These are phyloP conservation scores for Eleginops maclovinus DNA, from an alignment of 2,113 vertebrate genomes.

Conservation along the genomic window DNA sequence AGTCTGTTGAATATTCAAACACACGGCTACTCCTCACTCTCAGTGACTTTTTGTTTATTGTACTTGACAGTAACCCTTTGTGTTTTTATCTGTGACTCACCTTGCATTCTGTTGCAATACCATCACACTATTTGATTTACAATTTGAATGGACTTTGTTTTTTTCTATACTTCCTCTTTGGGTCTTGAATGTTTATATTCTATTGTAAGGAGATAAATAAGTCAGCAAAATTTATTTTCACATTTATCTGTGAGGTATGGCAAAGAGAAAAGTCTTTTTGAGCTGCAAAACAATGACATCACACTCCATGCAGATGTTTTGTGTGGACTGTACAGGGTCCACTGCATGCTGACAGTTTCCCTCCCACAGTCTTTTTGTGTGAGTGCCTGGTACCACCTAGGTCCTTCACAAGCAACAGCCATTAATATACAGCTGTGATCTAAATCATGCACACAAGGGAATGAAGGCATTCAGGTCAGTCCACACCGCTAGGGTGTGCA, in stretches of 20 bases:
- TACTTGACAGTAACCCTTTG: slow-evolving; percentile 2
- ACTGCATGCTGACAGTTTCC: slow-evolving; percentile 13
- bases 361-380: slow-evolving; percentile 1
- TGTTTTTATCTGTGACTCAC: slow-evolving; percentile 27
- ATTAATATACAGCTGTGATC: slow-evolving; percentile 28
- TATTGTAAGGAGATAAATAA: neutral
- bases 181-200: neutral
- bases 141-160: neutral
- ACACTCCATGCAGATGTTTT: slow-evolving; percentile 12
- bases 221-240: neutral
- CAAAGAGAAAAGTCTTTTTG: neutral
- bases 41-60: slow-evolving; percentile 16
- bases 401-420: slow-evolving; percentile 10
- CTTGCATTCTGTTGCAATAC: slow-evolving; percentile 3
- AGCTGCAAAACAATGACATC: neutral
- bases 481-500: slow-evolving; percentile 21
- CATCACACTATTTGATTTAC: no score
- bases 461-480: slow-evolving; percentile 20
- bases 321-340: neutral
- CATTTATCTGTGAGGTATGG: neutral
- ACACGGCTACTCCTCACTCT: slow-evolving; percentile 27
- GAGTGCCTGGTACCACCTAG: slow-evolving; percentile 23
- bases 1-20: slow-evolving; percentile 24
- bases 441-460: slow-evolving; percentile 28
- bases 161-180: neutral